phyloP scores from a whole-genome alignment of 1,140 invertebrate species.

The Bradynema listronoti region DNA sequence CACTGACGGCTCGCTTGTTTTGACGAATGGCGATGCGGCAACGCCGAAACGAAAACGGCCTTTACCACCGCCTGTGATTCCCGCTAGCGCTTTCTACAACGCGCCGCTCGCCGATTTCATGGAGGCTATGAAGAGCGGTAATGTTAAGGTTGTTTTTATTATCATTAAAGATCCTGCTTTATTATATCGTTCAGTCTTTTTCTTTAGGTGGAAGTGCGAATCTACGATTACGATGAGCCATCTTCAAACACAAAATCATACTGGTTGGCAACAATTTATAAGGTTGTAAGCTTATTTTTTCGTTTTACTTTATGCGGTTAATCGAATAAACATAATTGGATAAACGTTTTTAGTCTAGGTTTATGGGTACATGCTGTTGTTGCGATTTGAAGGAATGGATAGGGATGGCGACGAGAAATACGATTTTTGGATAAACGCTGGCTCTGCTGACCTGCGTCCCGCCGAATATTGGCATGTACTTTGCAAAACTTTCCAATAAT shows the following conservation, averaged over 20 bases:
- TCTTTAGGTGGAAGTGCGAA: constrained; percentile 24
- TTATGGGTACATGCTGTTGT: constrained; percentile 22
- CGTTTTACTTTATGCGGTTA: not conserved
- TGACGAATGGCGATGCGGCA: too few relatives aligned
- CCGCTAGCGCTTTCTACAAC: constrained; percentile 8
- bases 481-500: not conserved
- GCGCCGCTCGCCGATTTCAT: constrained; percentile 17
- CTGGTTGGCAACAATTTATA: constrained; percentile 1
- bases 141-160: constrained; percentile 8
- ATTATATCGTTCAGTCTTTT: not conserved
- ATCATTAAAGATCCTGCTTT: not conserved
- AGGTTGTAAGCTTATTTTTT: not conserved
- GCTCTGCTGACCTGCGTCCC: constrained; percentile 24
- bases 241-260: constrained; percentile 16
- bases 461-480: constrained; percentile 20
- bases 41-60: too few relatives aligned
- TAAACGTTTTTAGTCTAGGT: constrained; percentile 17
- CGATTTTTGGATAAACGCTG: constrained; percentile 37
- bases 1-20: too few relatives aligned
- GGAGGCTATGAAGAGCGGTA: constrained; percentile 11
- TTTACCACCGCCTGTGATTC: too few relatives aligned
- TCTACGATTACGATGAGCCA: constrained; percentile 18
- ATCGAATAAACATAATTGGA: not conserved
- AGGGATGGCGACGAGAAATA: constrained; percentile 15
- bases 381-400: constrained; percentile 22